phyloP scores from a whole-genome alignment of 2,797 vertebrate species.

The Typhlichthys subterraneus region DNA sequence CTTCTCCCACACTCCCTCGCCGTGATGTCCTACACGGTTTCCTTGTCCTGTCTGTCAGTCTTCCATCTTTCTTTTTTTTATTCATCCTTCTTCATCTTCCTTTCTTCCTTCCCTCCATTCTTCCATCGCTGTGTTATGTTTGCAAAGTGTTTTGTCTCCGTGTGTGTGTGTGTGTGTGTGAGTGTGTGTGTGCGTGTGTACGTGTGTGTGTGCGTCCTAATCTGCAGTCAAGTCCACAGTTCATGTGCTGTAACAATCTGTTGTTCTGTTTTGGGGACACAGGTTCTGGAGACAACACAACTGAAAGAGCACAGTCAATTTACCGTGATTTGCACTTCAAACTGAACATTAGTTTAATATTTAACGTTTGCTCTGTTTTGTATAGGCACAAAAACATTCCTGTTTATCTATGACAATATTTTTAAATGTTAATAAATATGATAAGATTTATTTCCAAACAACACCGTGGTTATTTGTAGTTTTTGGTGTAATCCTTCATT shows the following conservation, averaged over 20 bases:
- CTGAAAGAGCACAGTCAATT: conserved; percentile 30
- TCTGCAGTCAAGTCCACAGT: too few relatives aligned
- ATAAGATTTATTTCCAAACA: conserved; percentile 14
- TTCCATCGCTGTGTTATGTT: background rate
- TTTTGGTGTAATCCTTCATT: background rate
- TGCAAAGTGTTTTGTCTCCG: background rate
- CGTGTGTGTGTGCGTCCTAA: background rate
- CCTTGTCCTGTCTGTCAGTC: background rate
- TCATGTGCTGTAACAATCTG: background rate
- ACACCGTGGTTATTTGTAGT: background rate
- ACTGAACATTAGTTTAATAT: background rate
- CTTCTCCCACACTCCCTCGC: background rate
- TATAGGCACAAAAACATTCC: background rate
- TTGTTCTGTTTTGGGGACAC: conserved; percentile 23
- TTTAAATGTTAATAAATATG: conserved; percentile 45
- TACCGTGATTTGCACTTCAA: conserved; percentile 31
- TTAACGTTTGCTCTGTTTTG: background rate
- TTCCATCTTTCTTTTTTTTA: background rate
- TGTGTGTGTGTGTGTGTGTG: background rate
- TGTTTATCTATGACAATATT: background rate
- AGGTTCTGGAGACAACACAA: conserved; percentile 26
- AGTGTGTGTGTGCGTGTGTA: background rate
- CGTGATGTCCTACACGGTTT: background rate
- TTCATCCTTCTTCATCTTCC: background rate
- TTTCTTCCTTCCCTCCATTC: background rate